A percentile compares a stretch with the other conserved stretches of the same genome.
phyloP scores from a whole-genome alignment of 2,113 vertebrate species.

The Semicossyphus pulcher region DNA sequence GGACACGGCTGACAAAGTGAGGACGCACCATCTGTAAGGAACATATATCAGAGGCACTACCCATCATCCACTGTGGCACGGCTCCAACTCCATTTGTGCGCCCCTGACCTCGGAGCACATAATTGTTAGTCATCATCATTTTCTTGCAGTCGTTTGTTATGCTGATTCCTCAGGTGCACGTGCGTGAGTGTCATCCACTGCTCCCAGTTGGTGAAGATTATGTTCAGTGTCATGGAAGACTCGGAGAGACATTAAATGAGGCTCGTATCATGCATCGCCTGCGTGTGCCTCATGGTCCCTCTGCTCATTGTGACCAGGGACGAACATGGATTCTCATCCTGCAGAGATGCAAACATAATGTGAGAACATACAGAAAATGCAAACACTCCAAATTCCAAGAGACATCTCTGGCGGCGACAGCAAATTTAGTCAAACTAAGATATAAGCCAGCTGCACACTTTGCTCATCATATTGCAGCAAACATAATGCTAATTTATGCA shows the following conservation, averaged over 20 bases:
- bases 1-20: conserved; percentile 70
- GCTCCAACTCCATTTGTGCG: conserved; percentile 65
- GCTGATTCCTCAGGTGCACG: conserved; percentile 32
- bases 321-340: conserved; percentile 32
- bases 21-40: conserved; percentile 64
- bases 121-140: conserved; percentile 75
- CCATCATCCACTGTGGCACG: conserved; percentile 55
- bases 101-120: conserved; percentile 73
- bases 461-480: conserved; percentile 34
- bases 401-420: background rate
- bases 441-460: conserved; percentile 33
- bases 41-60: conserved; percentile 56
- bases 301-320: conserved; percentile 31
- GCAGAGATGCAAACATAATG: conserved; percentile 14
- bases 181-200: conserved; percentile 29
- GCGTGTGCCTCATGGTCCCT: conserved; percentile 38
- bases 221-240: conserved; percentile 78
- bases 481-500: conserved; percentile 67
- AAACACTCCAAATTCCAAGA: conserved; percentile 1
- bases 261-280: conserved; percentile 63
- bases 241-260: conserved; percentile 70
- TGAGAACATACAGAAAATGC: conserved; percentile 13
- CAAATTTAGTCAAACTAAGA: conserved; percentile 28
- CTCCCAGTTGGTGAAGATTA: conserved; percentile 69
- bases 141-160: conserved; percentile 64